Base-by-base conservation (phyloP, 2,888 invertebrate species). In the Lymantria monacha region DNA sequence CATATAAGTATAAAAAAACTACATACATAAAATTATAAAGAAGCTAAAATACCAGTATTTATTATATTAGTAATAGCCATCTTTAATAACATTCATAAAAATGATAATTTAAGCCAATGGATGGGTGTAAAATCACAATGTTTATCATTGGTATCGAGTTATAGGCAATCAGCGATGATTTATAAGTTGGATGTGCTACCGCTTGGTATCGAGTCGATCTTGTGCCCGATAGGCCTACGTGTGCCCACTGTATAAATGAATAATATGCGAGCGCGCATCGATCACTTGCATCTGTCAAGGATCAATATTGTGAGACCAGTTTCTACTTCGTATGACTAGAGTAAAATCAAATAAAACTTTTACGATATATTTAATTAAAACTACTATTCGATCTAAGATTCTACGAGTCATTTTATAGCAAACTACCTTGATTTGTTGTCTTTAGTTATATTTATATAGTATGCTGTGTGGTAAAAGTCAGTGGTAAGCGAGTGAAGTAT, bases 151-250 rank as follows among this genome's bases (percentile, higher is more conserved):
- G 69, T 74, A 74, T 63, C 71, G 74, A 79, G 75, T 79, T 79
- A 80, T 79, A 76, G 79, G 76, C 79, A 78, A 83, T 83, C 81
- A 77, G 69, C 62, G 66, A 79, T 85, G 84, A 86, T 80, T 85
- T 84, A 87, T 81, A 71, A 70, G 59, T 61, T 61, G 69, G 73
- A 76, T 76, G 76, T 73, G 81, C 81, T 81, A 83, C 83, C 72
- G 81, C 71, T 69, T 55, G 68, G 66, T 74, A 73, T 76, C 70
- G 73, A 65, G 68, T 60, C 74, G 81, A 74, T 74, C 68, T 65
- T 54, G 53, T 61, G 63, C 53, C 58, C 69, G 80, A 82, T 82
- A 80, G 74, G 72, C 75, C 73, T 76, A 76, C 69, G 53, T 61
- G 55, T 41, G 38, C 15, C 59, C 62, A 58, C 54, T 45, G 53